These are phyloP conservation scores for Dasysyrphus tricinctus DNA, from an alignment of 2,888 invertebrate genomes.

Conservation along the genomic window DNA sequence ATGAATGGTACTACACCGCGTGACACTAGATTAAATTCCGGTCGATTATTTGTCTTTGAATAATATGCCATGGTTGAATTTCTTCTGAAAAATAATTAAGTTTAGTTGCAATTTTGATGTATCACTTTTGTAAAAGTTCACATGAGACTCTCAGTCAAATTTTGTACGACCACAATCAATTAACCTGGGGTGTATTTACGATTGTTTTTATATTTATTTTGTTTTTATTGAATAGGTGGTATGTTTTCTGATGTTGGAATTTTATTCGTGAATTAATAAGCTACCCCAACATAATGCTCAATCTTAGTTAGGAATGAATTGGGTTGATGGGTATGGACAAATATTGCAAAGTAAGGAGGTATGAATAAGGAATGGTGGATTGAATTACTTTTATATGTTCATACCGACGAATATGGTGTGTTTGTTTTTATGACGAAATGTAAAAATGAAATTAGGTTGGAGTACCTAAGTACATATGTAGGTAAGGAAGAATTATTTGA, in stretches of 20 bases:
- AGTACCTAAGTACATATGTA: not conserved
- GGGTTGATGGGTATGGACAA: not conserved
- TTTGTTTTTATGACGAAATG: too few species aligned
- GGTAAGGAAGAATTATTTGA: too few species aligned
- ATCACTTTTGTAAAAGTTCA: not conserved
- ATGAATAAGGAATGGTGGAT: not conserved
- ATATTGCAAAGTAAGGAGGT: not conserved
- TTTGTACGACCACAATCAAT: not conserved
- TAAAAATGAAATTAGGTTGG: not conserved
- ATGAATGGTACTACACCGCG: conserved; percentile 1
- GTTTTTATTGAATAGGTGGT: not conserved
- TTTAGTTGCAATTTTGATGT: too few species aligned
- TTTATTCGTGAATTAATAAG: conserved; percentile 6
- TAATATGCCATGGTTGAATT: not conserved
- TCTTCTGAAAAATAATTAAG: not conserved
- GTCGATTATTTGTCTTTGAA: not conserved
- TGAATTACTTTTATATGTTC: not conserved
- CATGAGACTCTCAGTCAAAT: not conserved
- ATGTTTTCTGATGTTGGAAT: not conserved
- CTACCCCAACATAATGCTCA: not conserved
- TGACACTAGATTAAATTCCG: not conserved
- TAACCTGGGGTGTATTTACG: not conserved
- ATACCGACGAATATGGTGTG: not conserved
- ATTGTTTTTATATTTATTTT: not conserved
- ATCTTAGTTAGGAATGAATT: not conserved